Base-by-base conservation (phyloP, 2,113 vertebrate genomes). In the Anolis carolinensis region DNA sequence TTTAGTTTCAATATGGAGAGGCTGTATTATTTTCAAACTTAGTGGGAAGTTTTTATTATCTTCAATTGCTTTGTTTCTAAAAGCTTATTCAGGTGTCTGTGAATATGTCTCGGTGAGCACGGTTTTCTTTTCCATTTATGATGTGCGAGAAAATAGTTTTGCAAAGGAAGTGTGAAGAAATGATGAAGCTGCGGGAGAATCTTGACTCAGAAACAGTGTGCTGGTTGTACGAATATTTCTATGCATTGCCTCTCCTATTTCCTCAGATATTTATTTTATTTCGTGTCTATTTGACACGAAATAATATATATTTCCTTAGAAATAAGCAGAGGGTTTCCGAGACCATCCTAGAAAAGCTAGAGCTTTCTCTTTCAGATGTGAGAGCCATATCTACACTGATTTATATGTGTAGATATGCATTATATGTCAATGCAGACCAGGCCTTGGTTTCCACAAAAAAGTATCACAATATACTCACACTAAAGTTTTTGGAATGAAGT, bases 401-500 rank as follows among this genome's bases (percentile, higher is more conserved):
- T n/a, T n/a, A n/a, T n/a, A n/a, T n/a, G n/a, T n/a, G n/a, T n/a
- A n/a, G n/a, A n/a, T n/a, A n/a, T n/a, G n/a, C n/a, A n/a, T n/a
- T n/a, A n/a, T n/a, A n/a, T n/a, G n/a, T n/a, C n/a, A n/a, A n/a
- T n/a, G n/a, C n/a, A n/a, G n/a, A n/a, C n/a, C n/a, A n/a, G n/a
- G n/a, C n/a, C n/a, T n/a, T n/a, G 87, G 55, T 59, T 1, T 87
- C 88, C 67, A 3, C 0, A 87, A 85, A 91, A 92, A 91, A 0
- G 78, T 80, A 83, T 55, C 10, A 52, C 13, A 23, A 0, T 9
- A 72, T 85, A 76, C 92, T 92, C 86, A 83, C 89, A n/a, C n/a
- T n/a, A n/a, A n/a, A n/a, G n/a, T n/a, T n/a, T 92, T 94, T 76
- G 83, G 89, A 82, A 87, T 83, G 89, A 89, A 94, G 92, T 92